phyloP scores from a whole-genome alignment of 2,888 invertebrate genomes.

The Polyommatus icarus region DNA sequence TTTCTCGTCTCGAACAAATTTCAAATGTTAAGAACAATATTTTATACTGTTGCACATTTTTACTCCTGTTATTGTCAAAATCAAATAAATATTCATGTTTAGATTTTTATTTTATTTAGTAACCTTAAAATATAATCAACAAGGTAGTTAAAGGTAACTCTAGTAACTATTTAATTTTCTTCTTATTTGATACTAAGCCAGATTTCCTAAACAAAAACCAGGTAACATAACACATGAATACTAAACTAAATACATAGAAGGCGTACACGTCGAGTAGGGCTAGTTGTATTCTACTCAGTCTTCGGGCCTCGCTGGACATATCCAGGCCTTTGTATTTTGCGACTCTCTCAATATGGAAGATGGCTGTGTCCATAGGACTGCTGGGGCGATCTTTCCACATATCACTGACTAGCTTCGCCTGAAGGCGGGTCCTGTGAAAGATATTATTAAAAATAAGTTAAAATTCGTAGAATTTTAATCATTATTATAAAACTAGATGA shows the following conservation, averaged over 20 bases:
- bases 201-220: conserved; percentile 26
- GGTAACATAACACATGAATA: conserved; percentile 3
- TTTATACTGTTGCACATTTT: conserved; percentile 60
- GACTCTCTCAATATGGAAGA: conserved; percentile 52
- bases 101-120: background rate
- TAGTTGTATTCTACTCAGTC: conserved; percentile 44
- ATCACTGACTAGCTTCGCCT: conserved; percentile 47
- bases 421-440: conserved; percentile 48
- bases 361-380: conserved; percentile 53
- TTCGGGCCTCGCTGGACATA: conserved; percentile 49
- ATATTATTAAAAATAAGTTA: background rate
- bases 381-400: conserved; percentile 51
- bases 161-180: conserved; percentile 23
- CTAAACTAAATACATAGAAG: conserved; percentile 37
- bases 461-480: no score
- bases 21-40: conserved; percentile 36
- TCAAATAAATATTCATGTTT: conserved; percentile 24
- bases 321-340: conserved; percentile 47
- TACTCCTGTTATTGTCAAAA: conserved; percentile 44
- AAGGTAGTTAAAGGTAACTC: background rate
- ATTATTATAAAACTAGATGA: no score
- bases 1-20: background rate
- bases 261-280: conserved; percentile 46
- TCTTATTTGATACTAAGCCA: background rate
- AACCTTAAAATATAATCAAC: background rate